A percentile compares a stretch with the other conserved stretches of the same genome.
phyloP scores from a whole-genome alignment of 2,113 vertebrate species.

The Rafetus swinhoei region DNA sequence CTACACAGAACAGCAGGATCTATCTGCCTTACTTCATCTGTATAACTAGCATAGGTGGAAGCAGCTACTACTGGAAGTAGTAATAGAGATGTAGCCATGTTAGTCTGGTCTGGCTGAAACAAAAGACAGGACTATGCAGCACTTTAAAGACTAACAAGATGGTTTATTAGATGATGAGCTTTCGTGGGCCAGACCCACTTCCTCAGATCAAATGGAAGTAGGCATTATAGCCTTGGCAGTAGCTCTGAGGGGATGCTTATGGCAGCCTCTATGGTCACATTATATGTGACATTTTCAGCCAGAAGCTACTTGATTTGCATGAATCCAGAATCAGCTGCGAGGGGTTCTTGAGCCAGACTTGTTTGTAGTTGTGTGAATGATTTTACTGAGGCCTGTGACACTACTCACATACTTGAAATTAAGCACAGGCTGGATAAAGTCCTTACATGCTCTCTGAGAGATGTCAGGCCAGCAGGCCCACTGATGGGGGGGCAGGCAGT shows the following conservation, averaged over 20 bases:
- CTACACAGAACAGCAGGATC: too few relatives aligned
- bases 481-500: too few relatives aligned
- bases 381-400: not conserved
- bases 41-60: not conserved
- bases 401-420: not conserved
- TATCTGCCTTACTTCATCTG: not conserved
- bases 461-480: not conserved
- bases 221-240: not conserved
- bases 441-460: not conserved
- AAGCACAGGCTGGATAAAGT: not conserved
- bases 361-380: rapidly evolving
- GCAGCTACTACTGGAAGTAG: not conserved
- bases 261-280: not conserved
- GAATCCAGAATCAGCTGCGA: not conserved
- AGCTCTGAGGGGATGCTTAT: not conserved
- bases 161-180: too few relatives aligned
- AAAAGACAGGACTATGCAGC: too few relatives aligned
- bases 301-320: not conserved
- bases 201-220: too few relatives aligned
- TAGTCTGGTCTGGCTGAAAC: too few relatives aligned
- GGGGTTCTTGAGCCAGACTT: not conserved
- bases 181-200: too few relatives aligned
- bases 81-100: too few relatives aligned
- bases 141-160: too few relatives aligned
- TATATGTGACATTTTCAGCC: not conserved